Conservation (phyloP, 2,888 invertebrate species). For the Caenorhabditis zanzibari region DNA sequence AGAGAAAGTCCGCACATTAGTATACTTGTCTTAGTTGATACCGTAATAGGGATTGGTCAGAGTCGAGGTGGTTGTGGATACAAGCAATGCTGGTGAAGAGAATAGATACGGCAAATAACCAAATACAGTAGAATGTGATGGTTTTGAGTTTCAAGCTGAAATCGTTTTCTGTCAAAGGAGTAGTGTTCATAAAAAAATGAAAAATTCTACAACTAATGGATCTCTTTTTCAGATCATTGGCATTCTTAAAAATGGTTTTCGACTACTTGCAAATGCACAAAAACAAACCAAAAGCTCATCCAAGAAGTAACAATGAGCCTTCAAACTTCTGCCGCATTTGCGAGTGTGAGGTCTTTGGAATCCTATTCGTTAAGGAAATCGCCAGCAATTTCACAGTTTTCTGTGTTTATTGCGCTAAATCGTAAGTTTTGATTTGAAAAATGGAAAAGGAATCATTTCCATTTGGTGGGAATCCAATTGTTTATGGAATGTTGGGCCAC, state of each 20-base stretch:
- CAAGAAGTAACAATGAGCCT: slow-evolving; percentile 93
- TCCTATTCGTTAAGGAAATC: slow-evolving; percentile 94
- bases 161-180: too few relatives aligned
- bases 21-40: slow-evolving; percentile 14
- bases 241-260: slow-evolving; percentile 92
- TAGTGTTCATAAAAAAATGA: too few relatives aligned
- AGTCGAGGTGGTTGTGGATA: slow-evolving; percentile 31
- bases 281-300: slow-evolving; percentile 85
- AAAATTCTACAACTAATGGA: too few relatives aligned
- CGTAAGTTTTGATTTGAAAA: slow-evolving; percentile 40
- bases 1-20: slow-evolving; percentile 41
- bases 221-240: slow-evolving; percentile 87
- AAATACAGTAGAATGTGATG: slow-evolving; percentile 31
- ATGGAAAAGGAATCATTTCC: too few relatives aligned
- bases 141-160: slow-evolving; percentile 31
- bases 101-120: slow-evolving; percentile 15
- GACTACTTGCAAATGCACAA: slow-evolving; percentile 91
- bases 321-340: slow-evolving; percentile 98
- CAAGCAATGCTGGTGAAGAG: slow-evolving; percentile 27
- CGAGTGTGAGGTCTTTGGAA: slow-evolving; percentile 98
- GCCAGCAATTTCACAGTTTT: slow-evolving; percentile 90
- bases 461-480: too few relatives aligned
- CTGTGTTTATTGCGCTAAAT: slow-evolving; percentile 95
- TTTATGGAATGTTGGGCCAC: too few relatives aligned
- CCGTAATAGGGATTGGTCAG: slow-evolving; percentile 17